Evolutionary conservation across 2,888 invertebrate genomes (phyloP), one percentile per base, ranked within the genome.

Genomic region (Eupithecia tripunctaria): DNA sequence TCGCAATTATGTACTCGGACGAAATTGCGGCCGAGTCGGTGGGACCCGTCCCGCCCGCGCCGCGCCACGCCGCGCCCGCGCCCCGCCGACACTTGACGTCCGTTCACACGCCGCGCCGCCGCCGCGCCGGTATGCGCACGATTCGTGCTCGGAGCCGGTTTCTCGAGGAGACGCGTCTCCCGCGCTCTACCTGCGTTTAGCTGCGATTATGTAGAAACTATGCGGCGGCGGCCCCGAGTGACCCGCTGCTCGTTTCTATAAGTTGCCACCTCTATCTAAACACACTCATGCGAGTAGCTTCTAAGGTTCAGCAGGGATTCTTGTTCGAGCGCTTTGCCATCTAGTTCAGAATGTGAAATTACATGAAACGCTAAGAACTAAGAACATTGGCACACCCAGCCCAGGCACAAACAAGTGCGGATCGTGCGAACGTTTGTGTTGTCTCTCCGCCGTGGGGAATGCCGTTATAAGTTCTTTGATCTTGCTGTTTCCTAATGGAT

Each of bases 1-100:
- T 88, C 88, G 92, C 92, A 93, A 94, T 94, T 94, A 94, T 93
- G 90, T 92, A 89, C 92, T 93, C 91, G 6, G 18, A 18, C 43
- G 43, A 43, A n/a, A 43, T 43, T 0, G 89, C 91, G 87, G 89
- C 89, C 91, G 87, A 90, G 91, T 90, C 90, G 87, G 87, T 91
- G 92, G 88, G 87, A 6, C 82, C 85, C 86, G 84, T 8, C 47
- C n/a, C n/a, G 47, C n/a, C 47, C 36, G 18, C 47, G 8, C 47
- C n/a, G n/a, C 47, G 47, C n/a, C 43, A 1, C 43, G 43, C 43
- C 43, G 43, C 43, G 47, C n/a, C 8, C 36, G 36, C 2, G 36
- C 36, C 36, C 38, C 38, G 38, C 38, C 38, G 38, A 12, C 36
- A 36, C 36, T 8, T 8, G 36, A 4, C 36, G 36, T 36, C 8